Percentiles rank a stretch among this genome's conserved stretches.
Conservation (phyloP, 2,888 invertebrate genomes). For the Trileptium ribeirensis region DNA sequence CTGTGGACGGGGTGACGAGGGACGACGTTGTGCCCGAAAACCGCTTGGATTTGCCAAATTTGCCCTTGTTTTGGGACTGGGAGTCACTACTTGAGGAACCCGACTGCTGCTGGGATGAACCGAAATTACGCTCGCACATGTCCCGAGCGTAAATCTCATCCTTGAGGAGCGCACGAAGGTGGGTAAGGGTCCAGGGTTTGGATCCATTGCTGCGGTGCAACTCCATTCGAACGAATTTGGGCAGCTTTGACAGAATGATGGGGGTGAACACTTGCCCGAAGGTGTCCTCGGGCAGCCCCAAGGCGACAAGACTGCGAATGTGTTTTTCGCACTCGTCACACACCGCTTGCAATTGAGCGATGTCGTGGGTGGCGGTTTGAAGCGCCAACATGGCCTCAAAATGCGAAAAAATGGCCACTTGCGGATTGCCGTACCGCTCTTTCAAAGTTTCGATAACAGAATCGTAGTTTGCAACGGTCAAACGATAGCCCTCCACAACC, state of each 20-base stretch:
- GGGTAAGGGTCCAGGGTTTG: background rate
- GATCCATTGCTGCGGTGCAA: background rate
- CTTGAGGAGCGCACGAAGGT: background rate
- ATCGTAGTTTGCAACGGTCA: background rate
- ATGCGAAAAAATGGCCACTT: background rate
- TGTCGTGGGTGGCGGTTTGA: no score
- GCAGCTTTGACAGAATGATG: background rate
- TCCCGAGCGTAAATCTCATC: background rate
- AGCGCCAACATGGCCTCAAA: no score
- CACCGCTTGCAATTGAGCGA: background rate
- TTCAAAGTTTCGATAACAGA: background rate
- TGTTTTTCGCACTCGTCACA: background rate
- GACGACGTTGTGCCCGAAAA: background rate
- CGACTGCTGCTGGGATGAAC: background rate
- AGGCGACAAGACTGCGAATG: no score
- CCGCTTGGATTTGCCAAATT: background rate
- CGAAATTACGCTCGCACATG: slow-evolving; percentile 1
- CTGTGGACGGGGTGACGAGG: background rate
- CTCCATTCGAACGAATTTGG: slow-evolving; percentile 10
- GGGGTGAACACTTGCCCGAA: slow-evolving; percentile 4
- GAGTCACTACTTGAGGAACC: background rate
- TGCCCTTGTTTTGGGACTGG: background rate
- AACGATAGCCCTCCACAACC: background rate
- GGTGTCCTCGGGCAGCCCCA: no score
- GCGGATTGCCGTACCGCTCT: background rate